phyloP scores from a whole-genome alignment of 2,797 vertebrate genomes.

The Muscicapa striata region DNA sequence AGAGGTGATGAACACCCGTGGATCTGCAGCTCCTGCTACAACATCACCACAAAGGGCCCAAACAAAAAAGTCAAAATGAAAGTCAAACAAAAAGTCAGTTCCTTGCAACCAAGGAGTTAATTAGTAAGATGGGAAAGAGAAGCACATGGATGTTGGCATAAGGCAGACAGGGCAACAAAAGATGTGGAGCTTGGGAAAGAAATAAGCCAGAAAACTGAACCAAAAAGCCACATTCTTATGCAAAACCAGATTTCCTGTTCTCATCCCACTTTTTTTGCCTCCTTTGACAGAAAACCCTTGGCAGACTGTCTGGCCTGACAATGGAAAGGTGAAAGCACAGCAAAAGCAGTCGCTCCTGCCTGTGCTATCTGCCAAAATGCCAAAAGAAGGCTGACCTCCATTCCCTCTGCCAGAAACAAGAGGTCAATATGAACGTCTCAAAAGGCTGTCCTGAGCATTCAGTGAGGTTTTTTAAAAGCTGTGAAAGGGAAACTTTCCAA shows the following conservation, averaged over 20 bases:
- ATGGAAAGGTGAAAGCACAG: constrained; percentile 36
- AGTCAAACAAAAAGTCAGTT: background rate
- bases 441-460: constrained; percentile 7
- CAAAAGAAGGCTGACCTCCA: constrained; percentile 27
- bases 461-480: background rate
- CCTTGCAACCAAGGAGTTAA: constrained; percentile 5
- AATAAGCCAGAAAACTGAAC: constrained; percentile 54
- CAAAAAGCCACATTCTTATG: constrained; percentile 39
- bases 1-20: background rate
- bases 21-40: background rate
- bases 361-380: constrained; percentile 4
- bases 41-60: background rate
- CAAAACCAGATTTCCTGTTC: constrained; percentile 56
- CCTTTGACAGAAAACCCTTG: constrained; percentile 22
- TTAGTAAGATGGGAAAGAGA: constrained; percentile 17
- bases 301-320: constrained; percentile 14
- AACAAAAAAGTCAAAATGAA: no score
- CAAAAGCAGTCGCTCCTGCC: constrained; percentile 22
- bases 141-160: constrained; percentile 29
- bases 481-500: constrained; percentile 18
- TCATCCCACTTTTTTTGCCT: constrained; percentile 20
- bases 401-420: constrained; percentile 15
- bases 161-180: constrained; percentile 47
- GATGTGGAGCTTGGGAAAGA: constrained; percentile 57
- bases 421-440: constrained; percentile 9